phyloP scores from a whole-genome alignment of 2,113 vertebrate species.

The Henicopernis longicauda region DNA sequence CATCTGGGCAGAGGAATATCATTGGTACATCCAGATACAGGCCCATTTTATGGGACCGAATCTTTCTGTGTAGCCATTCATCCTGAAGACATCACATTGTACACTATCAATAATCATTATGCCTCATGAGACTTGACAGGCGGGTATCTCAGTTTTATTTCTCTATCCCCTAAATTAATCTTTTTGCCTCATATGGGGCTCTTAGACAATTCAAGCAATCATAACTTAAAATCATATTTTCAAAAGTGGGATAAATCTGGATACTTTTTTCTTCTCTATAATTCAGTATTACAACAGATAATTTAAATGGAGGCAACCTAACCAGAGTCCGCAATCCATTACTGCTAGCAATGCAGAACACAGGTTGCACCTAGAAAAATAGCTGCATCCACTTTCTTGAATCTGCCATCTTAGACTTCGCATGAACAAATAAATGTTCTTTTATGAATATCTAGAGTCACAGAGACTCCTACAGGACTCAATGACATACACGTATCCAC shows the following conservation, averaged over 20 bases:
- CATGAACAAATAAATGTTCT: not conserved
- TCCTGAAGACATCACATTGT: not conserved
- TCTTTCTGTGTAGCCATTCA: not conserved
- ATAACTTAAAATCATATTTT: not conserved
- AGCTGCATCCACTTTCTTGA: not conserved
- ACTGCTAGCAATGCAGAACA: not conserved
- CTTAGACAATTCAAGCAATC: not conserved
- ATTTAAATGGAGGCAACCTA: not conserved
- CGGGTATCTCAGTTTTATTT: not conserved
- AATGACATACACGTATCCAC: not conserved
- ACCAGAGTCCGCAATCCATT: not conserved
- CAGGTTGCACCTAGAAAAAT: not conserved
- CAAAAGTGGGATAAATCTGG: not conserved
- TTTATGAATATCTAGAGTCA: not conserved
- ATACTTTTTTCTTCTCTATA: not conserved
- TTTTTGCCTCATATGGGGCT: not conserved
- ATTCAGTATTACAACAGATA: not conserved
- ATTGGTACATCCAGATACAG: not conserved
- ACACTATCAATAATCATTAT: not conserved
- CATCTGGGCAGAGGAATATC: not conserved
- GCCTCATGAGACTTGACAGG: not conserved
- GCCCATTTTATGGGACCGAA: not conserved
- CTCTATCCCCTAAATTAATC: not conserved
- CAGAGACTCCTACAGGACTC: not conserved
- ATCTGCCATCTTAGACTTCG: not conserved